Evolutionary conservation across 2,113 vertebrate genomes (phyloP).

Genomic region (Phoxinus phoxinus): DNA sequence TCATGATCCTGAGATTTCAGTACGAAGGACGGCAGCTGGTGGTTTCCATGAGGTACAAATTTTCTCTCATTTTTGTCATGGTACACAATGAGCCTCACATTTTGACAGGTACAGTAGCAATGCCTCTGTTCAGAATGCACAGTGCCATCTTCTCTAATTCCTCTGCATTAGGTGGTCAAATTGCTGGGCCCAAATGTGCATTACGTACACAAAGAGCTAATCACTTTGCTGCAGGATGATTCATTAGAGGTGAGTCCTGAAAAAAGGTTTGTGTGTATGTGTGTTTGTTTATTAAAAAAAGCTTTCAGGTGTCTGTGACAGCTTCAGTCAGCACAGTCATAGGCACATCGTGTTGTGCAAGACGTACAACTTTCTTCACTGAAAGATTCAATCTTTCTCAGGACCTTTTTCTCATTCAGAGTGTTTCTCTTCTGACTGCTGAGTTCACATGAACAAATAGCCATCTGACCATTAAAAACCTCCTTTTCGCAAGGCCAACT

Average conservation of each 20-base stretch:
- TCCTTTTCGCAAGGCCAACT: neutral
- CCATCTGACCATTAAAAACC: neutral
- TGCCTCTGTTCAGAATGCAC: neutral
- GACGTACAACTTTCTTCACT: neutral
- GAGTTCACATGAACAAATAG: conserved; percentile 8
- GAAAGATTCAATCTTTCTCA: neutral
- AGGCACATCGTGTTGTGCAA: conserved; percentile 15
- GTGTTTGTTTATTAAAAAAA: conserved; percentile 11
- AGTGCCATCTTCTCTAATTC: conserved; percentile 3
- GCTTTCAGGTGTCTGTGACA: conserved; percentile 13
- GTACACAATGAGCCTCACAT: neutral
- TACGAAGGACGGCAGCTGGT: conserved; percentile 87
- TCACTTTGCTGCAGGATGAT: conserved; percentile 89
- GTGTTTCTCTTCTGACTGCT: neutral
- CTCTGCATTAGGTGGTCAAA: conserved; percentile 87
- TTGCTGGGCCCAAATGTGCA: conserved; percentile 87
- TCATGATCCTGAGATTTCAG: conserved; percentile 88
- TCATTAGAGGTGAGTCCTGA: conserved; percentile 87
- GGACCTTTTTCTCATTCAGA: neutral
- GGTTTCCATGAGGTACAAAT: conserved; percentile 91
- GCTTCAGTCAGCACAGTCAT: conserved; percentile 5
- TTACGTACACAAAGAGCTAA: conserved; percentile 89
- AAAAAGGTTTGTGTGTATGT: conserved; percentile 28
- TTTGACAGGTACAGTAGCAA: neutral
- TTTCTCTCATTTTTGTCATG: neutral